Evolutionary conservation across 2,797 vertebrate genomes (phyloP), one percentile per base, ranked within the genome.

Genomic region (Cacajao melanocephalus): DNA sequence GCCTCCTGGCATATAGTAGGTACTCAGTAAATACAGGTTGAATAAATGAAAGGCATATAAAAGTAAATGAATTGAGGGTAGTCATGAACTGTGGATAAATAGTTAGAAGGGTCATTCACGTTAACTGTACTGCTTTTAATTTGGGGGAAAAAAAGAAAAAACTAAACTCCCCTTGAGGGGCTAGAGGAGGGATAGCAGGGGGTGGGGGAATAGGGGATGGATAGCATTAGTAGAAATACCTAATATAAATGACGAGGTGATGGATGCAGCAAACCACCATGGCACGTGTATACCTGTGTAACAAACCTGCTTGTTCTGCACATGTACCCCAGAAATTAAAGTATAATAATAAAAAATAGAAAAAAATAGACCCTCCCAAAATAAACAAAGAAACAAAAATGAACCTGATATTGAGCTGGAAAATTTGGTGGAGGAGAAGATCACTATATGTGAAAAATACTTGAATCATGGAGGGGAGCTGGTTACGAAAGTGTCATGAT

Each of bases 341-440:
- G 52, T 55, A 22, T 22, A 55, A 22, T 55, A 55, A 55, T 55
- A 55, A 14, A 41, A 30, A 15, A 39, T 22, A 33, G 6, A n/a
- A 20, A 44, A 58, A 28, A 70, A 15, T 15, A 41, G 46, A 57
- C 19, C 2, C 4, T 44, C 1, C 20, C 11, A 39, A 26, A 36
- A 61, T 33, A 46, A 64, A 78, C 7, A 67, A 73, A 30, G 57
- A 58, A 58, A 44, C 26, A 95, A 61, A 79, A 92, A 73, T 5
- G 28, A 1, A 28, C 13, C 10, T 6, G 2, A 83, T 9, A 0
- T 0, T 41, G 67, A 44, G 10, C 12, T 89, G 14, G 14, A 75
- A 30, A 20, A 55, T 44, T 73, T 48, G 24, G 67, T 10, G 13
- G 5, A 11, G 11, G n/a, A 5, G 44, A 28, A 13, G 28, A 93